A percentile compares a stretch with the other conserved stretches of the same genome.
These are phyloP conservation scores for Macrophya annulata DNA, from an alignment of 2,888 invertebrate genomes.

Conservation along the genomic window DNA sequence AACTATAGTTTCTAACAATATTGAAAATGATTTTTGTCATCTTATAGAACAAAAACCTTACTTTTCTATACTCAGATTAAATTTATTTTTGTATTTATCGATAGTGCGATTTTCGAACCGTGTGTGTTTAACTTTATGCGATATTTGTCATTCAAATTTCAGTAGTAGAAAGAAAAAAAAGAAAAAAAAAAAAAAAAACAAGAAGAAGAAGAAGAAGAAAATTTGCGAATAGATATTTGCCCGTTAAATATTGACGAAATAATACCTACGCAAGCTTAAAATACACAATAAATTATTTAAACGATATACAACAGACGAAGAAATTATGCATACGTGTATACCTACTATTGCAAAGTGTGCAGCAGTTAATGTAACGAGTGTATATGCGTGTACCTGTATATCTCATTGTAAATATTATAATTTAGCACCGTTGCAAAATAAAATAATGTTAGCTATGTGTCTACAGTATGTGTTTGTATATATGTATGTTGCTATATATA, in stretches of 20 bases:
- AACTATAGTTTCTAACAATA: background rate
- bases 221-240: background rate
- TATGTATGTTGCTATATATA: no score
- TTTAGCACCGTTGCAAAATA: background rate
- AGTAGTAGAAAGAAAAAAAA: background rate
- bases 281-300: background rate
- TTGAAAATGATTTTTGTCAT: background rate
- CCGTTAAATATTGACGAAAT: conserved; percentile 7
- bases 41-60: background rate
- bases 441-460: background rate
- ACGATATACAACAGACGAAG: background rate
- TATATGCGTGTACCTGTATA: background rate
- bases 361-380: background rate
- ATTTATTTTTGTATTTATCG: no score
- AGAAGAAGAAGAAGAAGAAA: background rate
- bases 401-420: conserved; percentile 16
- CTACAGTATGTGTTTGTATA: no score
- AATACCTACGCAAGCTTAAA: background rate
- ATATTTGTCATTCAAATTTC: background rate
- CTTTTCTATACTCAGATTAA: background rate
- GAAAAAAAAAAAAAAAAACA: no score
- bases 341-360: background rate
- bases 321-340: background rate
- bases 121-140: no score
- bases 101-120: no score